A percentile compares a stretch with the other conserved stretches of the same genome.
These are phyloP conservation scores for Rotaria socialis DNA, from an alignment of 2,888 invertebrate genomes.

Conservation along the genomic window DNA sequence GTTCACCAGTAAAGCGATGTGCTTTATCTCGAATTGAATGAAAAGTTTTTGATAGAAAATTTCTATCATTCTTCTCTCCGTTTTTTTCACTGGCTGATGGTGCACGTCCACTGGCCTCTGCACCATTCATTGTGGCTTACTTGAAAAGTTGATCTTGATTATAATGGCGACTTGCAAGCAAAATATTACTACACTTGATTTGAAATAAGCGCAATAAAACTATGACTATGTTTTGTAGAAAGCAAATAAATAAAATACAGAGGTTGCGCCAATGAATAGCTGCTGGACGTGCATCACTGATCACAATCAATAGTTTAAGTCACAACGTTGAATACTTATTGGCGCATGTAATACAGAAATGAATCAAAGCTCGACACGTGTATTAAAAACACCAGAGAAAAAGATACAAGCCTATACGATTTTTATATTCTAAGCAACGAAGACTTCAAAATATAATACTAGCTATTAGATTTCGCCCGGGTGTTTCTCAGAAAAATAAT, in stretches of 20 bases:
- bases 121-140: not conserved
- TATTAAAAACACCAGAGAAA: too few relatives aligned
- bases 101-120: not conserved
- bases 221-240: not conserved
- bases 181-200: not conserved
- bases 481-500: too few relatives aligned
- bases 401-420: too few relatives aligned
- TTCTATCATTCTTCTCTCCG: not conserved
- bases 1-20: not conserved
- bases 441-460: too few relatives aligned
- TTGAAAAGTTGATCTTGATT: not conserved
- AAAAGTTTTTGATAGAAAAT: not conserved
- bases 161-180: too few relatives aligned
- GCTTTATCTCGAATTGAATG: slow-evolving; percentile 2
- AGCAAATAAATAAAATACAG: not conserved
- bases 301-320: not conserved
- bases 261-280: not conserved
- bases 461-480: too few relatives aligned
- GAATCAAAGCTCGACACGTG: not conserved
- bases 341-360: not conserved
- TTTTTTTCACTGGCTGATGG: not conserved
- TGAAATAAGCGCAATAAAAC: not conserved
- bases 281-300: not conserved
- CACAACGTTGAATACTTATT: not conserved
- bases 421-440: too few relatives aligned